Evolutionary conservation across 2,797 vertebrate species (phyloP), one percentile per base, ranked within the genome.

Genomic region (Rhynchonycteris naso): DNA sequence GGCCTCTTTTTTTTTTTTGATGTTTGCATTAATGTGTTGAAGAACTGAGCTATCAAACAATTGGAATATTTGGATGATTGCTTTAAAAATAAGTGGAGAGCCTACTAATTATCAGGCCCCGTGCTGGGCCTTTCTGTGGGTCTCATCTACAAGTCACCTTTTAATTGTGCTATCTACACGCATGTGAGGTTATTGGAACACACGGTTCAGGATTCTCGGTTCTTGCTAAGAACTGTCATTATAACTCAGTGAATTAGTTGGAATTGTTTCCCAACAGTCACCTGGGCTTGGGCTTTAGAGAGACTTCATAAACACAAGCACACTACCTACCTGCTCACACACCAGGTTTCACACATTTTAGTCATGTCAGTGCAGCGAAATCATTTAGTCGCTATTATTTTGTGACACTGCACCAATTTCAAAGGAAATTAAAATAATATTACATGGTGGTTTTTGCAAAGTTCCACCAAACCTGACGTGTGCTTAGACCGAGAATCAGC

Each of bases 371-470:
- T 1, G 54, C 26, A 24, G 58, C 79, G 58, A 84, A 91, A 90
- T 82, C 82, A 94, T 83, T 93, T 81, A 71, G 89, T 26, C 58
- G 82, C 93, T 91, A 71, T 92, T 97, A 91, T 91, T 96, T 95
- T 79, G 85, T 88, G 68, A 92, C 75, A 76, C 91, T 93, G 88
- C 79, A 65, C 69, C 54, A 38, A 74, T 94, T 94, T 95, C 59
- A 88, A 93, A 68, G 94, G 82, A 91, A 95, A 95, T 93, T 90
- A 93, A 95, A 82, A 74, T 71, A 65, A 74, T 59, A 86, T 61
- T 81, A 14, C 35, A 54, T 52, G 50, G 82, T 56, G 85, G 22
- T 80, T 91, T 79, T 85, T 28, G 72, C 19, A 19, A 59, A 82
- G 58, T 69, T 69, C 47, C 88, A 38, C 43, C 16, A n/a, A 88